Base-by-base conservation (phyloP, 2,888 invertebrate genomes). In the Boloria selene region DNA sequence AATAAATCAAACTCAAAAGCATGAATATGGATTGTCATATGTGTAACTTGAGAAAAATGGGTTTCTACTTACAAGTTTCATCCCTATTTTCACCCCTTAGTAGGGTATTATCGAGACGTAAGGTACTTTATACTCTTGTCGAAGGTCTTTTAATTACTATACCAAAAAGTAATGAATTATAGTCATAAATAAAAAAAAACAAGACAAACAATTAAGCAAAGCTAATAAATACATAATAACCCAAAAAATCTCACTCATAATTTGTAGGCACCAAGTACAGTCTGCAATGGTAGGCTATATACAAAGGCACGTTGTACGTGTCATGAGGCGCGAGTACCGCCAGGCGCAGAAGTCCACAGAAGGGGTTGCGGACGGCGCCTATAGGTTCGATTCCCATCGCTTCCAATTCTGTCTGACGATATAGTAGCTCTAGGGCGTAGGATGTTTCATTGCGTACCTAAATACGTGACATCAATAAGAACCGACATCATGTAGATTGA, bases 251-350 rank as follows among this genome's bases (percentile, higher is more conserved):
- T 50, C 44, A 64, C 45, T 58, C 51, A 42, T 54, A 26, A 56
- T 53, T 51, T 44, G 95, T 94, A 5, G 97, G 97, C 77, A 95
- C 93, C 49, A 96, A 85, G 81, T 94, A 95, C 63, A 97, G 87
- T 72, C 95, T 94, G 84, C 96, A 96, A 78, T 97, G 96, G 77
- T 96, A 97, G 1, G 97, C 96, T 60, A 97, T 94, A 77, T 95
- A 95, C 51, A 97, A 87, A 1, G 97, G 97, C 31, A 97, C 94
- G 74, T 95, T 94, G 81, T 95, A 96, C 0, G 93, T 93, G 75
- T 96, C 95, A 73, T 95, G 95, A 0, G 96, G 95, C 64, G 95
- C 95, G 18, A 97, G 87, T 26, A 96, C 95, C 0, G 95, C 93
- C 59, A 97, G 92, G 61, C 95, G 90, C 89, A 95, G 94, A 67